Base-by-base conservation (phyloP, 2,113 vertebrate genomes). In the Brachyhypopomus gauderio region DNA sequence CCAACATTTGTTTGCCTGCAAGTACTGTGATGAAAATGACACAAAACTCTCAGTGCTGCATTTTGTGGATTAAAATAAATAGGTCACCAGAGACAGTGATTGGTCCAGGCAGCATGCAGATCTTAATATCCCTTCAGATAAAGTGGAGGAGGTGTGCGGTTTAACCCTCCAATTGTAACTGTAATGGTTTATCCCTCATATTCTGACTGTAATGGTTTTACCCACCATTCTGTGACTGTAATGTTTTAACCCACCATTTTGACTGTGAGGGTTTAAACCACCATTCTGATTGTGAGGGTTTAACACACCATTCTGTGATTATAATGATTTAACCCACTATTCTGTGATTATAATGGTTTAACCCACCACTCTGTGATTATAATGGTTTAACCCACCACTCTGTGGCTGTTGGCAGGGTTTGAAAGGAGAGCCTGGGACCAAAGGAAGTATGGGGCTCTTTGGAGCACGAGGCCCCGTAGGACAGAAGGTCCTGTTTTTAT, bases 381-480 rank as follows among this genome's bases (percentile, higher is more conserved):
- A 38, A 38, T 74, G 45, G 45, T 52, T 52, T 41, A 41, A 1
- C 41, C 45, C 45, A 41, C 7, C 45, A 52, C 56, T 2, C 20
- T 77, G n/a, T 80, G 72, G n/a, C n/a, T n/a, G n/a, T n/a, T n/a
- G 45, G 22, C 83, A 96, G 96, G 96, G 96, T 27, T n/a, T 93
- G 23, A 97, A 95, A 83, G 96, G 96, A 7, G 94, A 96, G 36
- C 90, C 91, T 12, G 96, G 96, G 0, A 87, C 89, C 0, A 97
- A 97, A 85, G 96, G 96, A 77, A 87, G 85, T 9, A 86, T 97
- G 87, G 96, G 96, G 0, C 88, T 93, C 8, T 97, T 97, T 1
- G 96, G 96, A 82, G 88, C 91, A 38, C 91, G 96, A 85, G 96
- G 96, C 60, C 94, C 93, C 0, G 95, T 92, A 1, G 96, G 96